Base-by-base conservation (phyloP, 2,888 invertebrate species). In the Pyrgus malvae region DNA sequence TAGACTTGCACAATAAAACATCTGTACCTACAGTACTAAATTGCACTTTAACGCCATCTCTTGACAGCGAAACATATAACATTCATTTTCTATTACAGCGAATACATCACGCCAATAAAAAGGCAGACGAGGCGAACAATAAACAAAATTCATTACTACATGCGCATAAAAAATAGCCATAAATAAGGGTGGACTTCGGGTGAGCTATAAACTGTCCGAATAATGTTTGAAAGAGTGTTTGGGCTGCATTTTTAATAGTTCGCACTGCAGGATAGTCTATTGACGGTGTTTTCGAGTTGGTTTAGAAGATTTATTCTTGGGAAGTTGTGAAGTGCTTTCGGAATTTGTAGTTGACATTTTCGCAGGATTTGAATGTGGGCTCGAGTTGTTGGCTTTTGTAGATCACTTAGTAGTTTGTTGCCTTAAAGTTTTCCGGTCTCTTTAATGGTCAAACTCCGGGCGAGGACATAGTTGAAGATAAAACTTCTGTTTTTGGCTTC, bases 81-180 rank as follows among this genome's bases (percentile, higher is more conserved):
- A 45, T 44, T 14, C 44, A 53, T 38, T 53, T 53, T 53, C 44
- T 31, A 53, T 45, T 53, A 45, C 37, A 29, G 27, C 38, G 37
- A 21, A 53, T 53, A 53, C 53, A 53, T 53, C 53, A 53, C 51
- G 44, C 42, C 50, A 44, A 42, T 51, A 51, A 51, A 51, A 51
- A 44, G 37, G 35, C 48, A 27, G 48, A 17, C 44, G 51, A 44
- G 37, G 42, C 46, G 41, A 14, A 54, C 66, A 63, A 68, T 71
- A 68, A 70, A 70, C 66, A 63, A 66, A 69, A 68, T 70, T 68
- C 66, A 67, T 66, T 62, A 66, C 67, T 57, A 55, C 58, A 62
- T 56, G 62, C 57, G 58, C 61, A 56, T 59, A 37, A 37, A 65
- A 63, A 64, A 63, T 55, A 29, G 51, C 61, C 57, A 66, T 68